Evolutionary conservation across 2,888 invertebrate genomes (phyloP).

Genomic region (Xanthia togata): DNA sequence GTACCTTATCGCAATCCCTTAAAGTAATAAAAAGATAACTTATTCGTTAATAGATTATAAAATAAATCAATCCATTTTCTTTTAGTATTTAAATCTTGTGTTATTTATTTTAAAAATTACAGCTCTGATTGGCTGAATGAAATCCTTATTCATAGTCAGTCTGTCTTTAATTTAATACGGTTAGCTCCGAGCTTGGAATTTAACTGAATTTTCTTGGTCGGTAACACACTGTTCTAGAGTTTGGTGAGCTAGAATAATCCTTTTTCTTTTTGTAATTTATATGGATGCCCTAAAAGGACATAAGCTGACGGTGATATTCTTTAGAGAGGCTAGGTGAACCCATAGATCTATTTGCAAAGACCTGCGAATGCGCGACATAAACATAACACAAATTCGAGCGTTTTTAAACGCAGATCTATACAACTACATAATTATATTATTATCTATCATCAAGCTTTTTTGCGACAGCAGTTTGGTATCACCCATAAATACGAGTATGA

Average conservation of each 20-base stretch:
- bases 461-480: no score
- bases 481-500: no score
- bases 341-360: no score
- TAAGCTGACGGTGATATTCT: background rate
- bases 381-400: no score
- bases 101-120: slow-evolving; percentile 67
- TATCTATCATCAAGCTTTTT: no score
- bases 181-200: slow-evolving; percentile 63
- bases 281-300: background rate
- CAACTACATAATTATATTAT: no score
- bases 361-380: no score
- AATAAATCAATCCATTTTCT: background rate
- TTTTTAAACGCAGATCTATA: no score
- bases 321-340: background rate
- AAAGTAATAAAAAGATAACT: no score
- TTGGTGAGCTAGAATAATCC: background rate
- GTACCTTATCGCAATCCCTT: no score
- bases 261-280: background rate
- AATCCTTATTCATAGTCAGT: slow-evolving; percentile 59
- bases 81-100: slow-evolving; percentile 8
- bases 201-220: slow-evolving; percentile 58
- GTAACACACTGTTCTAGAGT: slow-evolving; percentile 21
- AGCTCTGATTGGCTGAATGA: slow-evolving; percentile 56
- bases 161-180: slow-evolving; percentile 61
- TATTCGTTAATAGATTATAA: no score